Percentiles rank a stretch among this genome's conserved stretches.
Evolutionary conservation across 2,888 invertebrate species (phyloP).

Genomic region (Himalopsyche kuldschensis): DNA sequence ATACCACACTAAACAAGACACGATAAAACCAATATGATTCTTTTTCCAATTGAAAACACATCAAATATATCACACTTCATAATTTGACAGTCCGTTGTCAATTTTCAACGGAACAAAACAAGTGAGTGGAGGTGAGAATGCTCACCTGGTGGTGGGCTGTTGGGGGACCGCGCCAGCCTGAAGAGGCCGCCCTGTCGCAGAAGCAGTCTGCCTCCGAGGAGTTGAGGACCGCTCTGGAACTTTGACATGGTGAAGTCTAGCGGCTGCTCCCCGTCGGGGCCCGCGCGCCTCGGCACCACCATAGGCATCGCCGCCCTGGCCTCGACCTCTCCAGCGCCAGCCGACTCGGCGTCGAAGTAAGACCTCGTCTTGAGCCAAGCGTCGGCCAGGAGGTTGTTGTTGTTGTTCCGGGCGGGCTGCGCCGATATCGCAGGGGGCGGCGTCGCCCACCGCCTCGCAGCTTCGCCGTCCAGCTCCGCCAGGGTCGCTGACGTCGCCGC

Average conservation of each 20-base stretch:
- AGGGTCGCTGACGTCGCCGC: slow-evolving; percentile 54
- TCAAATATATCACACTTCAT: neutral
- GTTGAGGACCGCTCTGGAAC: slow-evolving; percentile 48
- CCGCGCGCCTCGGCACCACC: slow-evolving; percentile 58
- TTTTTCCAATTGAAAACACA: neutral
- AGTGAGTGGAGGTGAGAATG: slow-evolving; percentile 26
- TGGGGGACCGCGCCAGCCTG: slow-evolving; percentile 44
- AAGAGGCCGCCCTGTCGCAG: slow-evolving; percentile 44
- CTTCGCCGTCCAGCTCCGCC: slow-evolving; percentile 45
- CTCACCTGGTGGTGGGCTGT: slow-evolving; percentile 46
- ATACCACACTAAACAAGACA: too few species aligned
- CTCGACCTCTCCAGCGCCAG: slow-evolving; percentile 34
- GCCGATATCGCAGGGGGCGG: slow-evolving; percentile 19
- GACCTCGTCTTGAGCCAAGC: slow-evolving; percentile 30
- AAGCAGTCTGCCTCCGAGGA: slow-evolving; percentile 40
- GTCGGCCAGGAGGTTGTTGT: slow-evolving; percentile 45
- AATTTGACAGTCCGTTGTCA: neutral
- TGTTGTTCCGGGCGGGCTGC: slow-evolving; percentile 37
- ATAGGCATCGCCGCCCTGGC: slow-evolving; percentile 60
- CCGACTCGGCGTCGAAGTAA: slow-evolving; percentile 35
- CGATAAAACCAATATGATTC: too few species aligned
- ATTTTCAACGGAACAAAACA: neutral
- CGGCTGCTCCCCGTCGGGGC: slow-evolving; percentile 64
- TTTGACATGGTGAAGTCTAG: slow-evolving; percentile 74
- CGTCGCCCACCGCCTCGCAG: slow-evolving; percentile 43